Percentiles rank a stretch among this genome's conserved stretches.
These are phyloP conservation scores for Cheracebus regulus DNA, from an alignment of 2,797 vertebrate species.

Conservation along the genomic window DNA sequence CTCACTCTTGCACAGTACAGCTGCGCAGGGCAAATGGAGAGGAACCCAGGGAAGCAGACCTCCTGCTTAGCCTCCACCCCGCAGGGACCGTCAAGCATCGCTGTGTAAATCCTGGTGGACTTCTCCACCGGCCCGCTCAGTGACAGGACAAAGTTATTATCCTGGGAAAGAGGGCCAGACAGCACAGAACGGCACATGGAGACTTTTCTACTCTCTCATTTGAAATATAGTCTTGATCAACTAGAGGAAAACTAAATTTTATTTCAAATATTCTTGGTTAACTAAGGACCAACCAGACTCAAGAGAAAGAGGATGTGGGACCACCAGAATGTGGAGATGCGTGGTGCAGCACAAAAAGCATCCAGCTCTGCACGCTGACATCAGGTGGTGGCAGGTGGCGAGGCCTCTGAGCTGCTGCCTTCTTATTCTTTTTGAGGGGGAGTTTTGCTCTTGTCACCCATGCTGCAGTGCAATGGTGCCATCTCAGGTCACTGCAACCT, in stretches of 20 bases:
- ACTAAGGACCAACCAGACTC: neutral
- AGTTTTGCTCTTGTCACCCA: neutral
- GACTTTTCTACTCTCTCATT: neutral
- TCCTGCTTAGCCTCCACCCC: neutral
- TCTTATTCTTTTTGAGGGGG: too few species aligned
- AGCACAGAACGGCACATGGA: neutral
- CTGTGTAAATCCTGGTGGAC: rapidly evolving
- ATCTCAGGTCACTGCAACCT: neutral
- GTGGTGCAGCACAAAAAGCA: rapidly evolving
- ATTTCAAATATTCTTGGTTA: neutral
- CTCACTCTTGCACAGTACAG: neutral
- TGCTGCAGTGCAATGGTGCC: neutral
- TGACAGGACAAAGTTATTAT: rapidly evolving
- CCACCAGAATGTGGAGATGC: rapidly evolving
- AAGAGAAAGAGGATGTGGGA: neutral
- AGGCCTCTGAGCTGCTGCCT: neutral
- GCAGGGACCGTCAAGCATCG: rapidly evolving
- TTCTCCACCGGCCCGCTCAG: rapidly evolving
- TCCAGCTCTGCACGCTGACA: neutral
- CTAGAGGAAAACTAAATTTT: neutral
- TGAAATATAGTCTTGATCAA: neutral
- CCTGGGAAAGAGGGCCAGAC: rapidly evolving
- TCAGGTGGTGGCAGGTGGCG: rapidly evolving
- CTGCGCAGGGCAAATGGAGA: neutral
- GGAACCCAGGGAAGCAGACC: neutral